Base-by-base conservation (phyloP, 2,888 invertebrate species). In the Fragum whitleyi region DNA sequence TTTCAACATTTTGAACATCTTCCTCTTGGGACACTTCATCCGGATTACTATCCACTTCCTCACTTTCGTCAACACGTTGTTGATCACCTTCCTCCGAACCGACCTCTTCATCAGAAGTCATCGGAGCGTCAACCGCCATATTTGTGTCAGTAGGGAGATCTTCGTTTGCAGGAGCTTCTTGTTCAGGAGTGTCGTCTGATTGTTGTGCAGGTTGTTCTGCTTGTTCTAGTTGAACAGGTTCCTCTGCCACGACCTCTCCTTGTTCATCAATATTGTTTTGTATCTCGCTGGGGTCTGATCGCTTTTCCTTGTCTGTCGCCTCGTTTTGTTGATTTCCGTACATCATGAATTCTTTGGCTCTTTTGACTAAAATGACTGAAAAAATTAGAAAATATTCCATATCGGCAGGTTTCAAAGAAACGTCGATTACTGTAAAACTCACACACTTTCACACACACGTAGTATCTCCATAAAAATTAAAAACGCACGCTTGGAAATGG, bases 271-370 rank as follows among this genome's bases (percentile, higher is more conserved):
- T 21, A 7, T 36, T 65, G 19, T 23, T 65, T 16, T 59, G 72
- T 19, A 42, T 57, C 6, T 53, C 29, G 6, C n/a, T 39, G 14
- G 36, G 39, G 26, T 76, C 76, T 14, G 57, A 72, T 32, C 83
- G 51, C 62, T 88, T 88, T 16, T 42, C 39, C 28, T 61, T 78
- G 11, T 76, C 71, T 28, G 29, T 42, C 0, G 65, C 74, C 19
- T 84, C 81, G 62, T 89, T 86, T 70, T 88, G 88, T 74, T 88
- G 86, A 69, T 90, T 90, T 14, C 86, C 87, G 76, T 80, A 89
- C 77, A 86, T 82, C 59, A 87, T 83, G 28, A 78, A 59, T 71
- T 90, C 88, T 74, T 89, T 77, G 5, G 88, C 87, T 26, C 87
- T 75, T 76, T 88, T 90, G 1, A 87, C 90, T n/a, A 65, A 26